A percentile compares a stretch with the other conserved stretches of the same genome.
phyloP scores from a whole-genome alignment of 2,113 vertebrate genomes.

The Sakesphorus luctuosus region DNA sequence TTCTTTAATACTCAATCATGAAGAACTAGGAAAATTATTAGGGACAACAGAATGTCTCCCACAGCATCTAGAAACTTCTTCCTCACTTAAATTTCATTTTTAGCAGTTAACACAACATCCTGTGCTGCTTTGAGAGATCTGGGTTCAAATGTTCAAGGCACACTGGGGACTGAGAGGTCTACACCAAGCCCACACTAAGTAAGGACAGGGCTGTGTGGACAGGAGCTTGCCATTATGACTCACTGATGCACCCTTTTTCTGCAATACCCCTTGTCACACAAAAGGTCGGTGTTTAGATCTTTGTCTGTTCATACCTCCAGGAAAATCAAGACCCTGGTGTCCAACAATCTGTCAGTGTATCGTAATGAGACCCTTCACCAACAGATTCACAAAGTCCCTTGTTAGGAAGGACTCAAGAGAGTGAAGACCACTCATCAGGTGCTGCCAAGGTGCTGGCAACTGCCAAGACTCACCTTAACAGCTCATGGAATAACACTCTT shows the following conservation, averaged over 20 bases:
- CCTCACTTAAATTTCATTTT: not conserved
- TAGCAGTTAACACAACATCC: not conserved
- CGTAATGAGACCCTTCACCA: no score
- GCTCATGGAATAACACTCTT: no score
- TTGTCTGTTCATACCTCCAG: no score
- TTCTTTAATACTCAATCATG: not conserved
- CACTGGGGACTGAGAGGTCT: not conserved
- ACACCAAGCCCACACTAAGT: not conserved
- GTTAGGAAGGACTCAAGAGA: no score
- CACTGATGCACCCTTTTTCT: not conserved
- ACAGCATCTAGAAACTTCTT: not conserved
- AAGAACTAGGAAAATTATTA: not conserved
- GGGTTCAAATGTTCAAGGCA: not conserved
- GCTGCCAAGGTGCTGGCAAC: no score
- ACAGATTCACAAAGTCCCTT: no score
- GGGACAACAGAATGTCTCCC: not conserved
- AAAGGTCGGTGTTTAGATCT: no score
- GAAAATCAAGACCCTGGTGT: no score
- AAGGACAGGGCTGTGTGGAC: not conserved
- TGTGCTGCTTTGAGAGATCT: not conserved
- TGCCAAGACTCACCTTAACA: no score
- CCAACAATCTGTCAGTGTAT: no score
- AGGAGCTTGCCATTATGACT: accelerated
- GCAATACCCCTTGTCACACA: no score
- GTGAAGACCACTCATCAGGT: no score